Base-by-base conservation (phyloP, 2,888 invertebrate genomes). In the Ormyrus rosae region DNA sequence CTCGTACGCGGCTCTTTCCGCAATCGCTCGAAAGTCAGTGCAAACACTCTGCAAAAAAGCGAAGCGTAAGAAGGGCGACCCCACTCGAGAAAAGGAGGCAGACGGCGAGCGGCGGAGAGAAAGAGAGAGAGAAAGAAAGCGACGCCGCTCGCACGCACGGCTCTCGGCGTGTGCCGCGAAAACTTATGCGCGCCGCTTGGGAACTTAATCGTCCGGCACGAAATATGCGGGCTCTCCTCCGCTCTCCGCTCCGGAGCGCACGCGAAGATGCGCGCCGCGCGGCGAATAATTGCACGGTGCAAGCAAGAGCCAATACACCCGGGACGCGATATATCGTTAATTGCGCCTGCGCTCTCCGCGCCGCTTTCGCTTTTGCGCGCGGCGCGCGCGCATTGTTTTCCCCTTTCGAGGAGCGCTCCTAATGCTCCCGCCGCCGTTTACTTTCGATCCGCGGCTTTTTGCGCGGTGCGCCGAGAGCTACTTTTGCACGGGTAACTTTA, bases 151-250 rank as follows among this genome's bases (percentile, higher is more conserved):
- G 55, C 10, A 34, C 34, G 34, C 9, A 61, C 65, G 46, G n/a
- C 67, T 19, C 51, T 63, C 55, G 50, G 9, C 55, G 46, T 7
- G 48, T 48, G 45, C 34, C 69, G 74, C 70, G 64, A 70, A 75
- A 81, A 70, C 56, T 81, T 69, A 72, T 71, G 69, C 65, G 72
- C 67, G 13, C 65, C 79, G 71, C 80, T 82, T 84, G 84, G 84
- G 84, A 86, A 86, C 85, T 87, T 87, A 88, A 88, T 86, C 87
- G 87, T 80, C 83, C 80, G 82, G 75, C 83, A 84, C 53, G 68
- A 85, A 85, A 86, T 84, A 84, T 86, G 85, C 87, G 85, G 84
- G 86, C 84, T 55, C 51, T 19, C 19, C 19, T 19, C 19, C 19
- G 10, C n/a, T 53, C 68, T 53, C 58, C n/a, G 53, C 34, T 34